Percentiles rank a stretch among this genome's conserved stretches.
These are phyloP conservation scores for Anarhynchus alexandrinus DNA, from an alignment of 2,113 vertebrate genomes.

Conservation along the genomic window DNA sequence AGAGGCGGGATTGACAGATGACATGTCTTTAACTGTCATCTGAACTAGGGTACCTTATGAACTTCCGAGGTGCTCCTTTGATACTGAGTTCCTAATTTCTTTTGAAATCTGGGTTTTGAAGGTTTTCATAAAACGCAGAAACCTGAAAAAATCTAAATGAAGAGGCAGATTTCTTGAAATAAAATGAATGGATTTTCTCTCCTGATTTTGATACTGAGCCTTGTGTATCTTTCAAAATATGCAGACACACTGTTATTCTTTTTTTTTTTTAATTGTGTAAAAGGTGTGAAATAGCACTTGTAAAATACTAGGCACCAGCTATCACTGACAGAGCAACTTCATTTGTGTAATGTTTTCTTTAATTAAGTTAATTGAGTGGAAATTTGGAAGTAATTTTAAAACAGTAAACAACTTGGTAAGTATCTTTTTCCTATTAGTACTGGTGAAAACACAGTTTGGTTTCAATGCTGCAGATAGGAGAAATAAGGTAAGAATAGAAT, in stretches of 20 bases:
- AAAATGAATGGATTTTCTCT: not conserved
- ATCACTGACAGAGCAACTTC: not conserved
- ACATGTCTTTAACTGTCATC: not conserved
- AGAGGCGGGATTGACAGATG: not conserved
- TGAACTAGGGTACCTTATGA: not conserved
- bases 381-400: conserved; percentile 15
- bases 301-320: not conserved
- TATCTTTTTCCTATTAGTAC: not conserved
- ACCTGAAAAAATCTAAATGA: not conserved
- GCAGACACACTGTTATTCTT: not conserved
- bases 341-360: not conserved
- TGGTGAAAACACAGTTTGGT: not conserved
- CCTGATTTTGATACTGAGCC: not conserved
- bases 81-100: not conserved
- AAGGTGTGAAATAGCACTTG: not conserved
- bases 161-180: not conserved
- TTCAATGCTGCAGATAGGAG: not conserved
- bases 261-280: not conserved
- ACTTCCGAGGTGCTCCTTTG: not conserved
- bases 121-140: not conserved
- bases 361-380: conserved; percentile 5
- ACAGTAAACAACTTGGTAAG: not conserved
- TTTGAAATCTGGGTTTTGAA: not conserved
- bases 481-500: not conserved
- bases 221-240: not conserved